Conservation (phyloP, 1,140 invertebrate genomes). For the Globodera rostochiensis region DNA sequence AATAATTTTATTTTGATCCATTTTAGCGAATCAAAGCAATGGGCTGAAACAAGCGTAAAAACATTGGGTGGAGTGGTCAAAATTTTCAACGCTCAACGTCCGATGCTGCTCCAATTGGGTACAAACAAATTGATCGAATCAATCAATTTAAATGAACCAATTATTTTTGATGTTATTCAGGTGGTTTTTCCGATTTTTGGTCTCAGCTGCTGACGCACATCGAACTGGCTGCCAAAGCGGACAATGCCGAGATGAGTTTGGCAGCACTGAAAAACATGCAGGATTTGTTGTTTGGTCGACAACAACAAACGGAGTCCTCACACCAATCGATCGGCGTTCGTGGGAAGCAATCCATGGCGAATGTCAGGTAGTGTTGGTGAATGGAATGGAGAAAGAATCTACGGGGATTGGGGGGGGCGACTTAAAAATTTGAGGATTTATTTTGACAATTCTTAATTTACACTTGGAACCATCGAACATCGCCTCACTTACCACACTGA, state of each 20-base stretch:
- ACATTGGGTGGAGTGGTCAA: slow-evolving; percentile 66
- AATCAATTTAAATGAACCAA: background rate
- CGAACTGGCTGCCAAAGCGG: slow-evolving; percentile 66
- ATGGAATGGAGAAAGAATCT: background rate
- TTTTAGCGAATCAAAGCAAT: slow-evolving; percentile 85
- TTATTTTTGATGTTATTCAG: slow-evolving; percentile 38
- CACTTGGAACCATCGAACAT: too few species aligned
- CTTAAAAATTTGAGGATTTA: too few species aligned
- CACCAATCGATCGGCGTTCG: background rate
- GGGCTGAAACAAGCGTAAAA: slow-evolving; percentile 91
- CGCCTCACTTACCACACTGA: too few species aligned
- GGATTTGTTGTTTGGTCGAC: slow-evolving; percentile 64
- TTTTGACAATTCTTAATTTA: too few species aligned
- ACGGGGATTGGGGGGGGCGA: background rate
- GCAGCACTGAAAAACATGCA: slow-evolving; percentile 68
- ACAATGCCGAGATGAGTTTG: slow-evolving; percentile 69
- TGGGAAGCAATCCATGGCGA: slow-evolving; percentile 5
- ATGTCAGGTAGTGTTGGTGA: background rate
- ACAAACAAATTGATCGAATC: background rate
- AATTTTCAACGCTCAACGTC: slow-evolving; percentile 63
- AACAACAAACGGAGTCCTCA: slow-evolving; percentile 26
- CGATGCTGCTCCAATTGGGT: slow-evolving; percentile 55
- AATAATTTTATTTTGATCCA: too few species aligned
- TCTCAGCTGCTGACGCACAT: slow-evolving; percentile 63
- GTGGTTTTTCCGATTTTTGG: slow-evolving; percentile 51